A percentile compares a stretch with the other conserved stretches of the same genome.
Evolutionary conservation across 2,797 vertebrate species (phyloP).

Genomic region (Carduelis carduelis): DNA sequence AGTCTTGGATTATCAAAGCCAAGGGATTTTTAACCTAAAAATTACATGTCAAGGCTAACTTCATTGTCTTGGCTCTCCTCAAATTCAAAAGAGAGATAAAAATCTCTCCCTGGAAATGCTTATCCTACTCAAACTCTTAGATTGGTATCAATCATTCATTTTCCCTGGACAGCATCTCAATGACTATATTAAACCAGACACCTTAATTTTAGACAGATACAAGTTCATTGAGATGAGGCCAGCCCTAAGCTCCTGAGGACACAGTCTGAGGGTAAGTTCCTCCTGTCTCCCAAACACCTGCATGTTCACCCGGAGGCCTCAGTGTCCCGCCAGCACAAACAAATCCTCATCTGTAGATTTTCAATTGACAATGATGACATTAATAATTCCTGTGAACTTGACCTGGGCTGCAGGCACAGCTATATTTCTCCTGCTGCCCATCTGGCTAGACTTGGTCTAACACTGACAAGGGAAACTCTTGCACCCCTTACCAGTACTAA

Average conservation of each 20-base stretch:
- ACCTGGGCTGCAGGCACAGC: background rate
- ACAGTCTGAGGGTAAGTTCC: background rate
- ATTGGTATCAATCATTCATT: constrained; percentile 62
- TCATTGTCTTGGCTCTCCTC: constrained; percentile 42
- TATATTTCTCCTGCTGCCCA: background rate
- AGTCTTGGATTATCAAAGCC: constrained; percentile 26
- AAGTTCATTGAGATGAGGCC: constrained; percentile 1
- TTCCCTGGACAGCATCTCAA: constrained; percentile 35
- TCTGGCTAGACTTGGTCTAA: background rate
- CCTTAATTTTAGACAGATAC: constrained; percentile 37
- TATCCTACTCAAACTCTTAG: constrained; percentile 50
- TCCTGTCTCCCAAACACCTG: fast-evolving
- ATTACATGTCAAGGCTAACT: constrained; percentile 24
- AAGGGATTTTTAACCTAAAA: constrained; percentile 22
- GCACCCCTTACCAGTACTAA: background rate
- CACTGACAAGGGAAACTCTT: background rate
- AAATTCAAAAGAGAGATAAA: constrained; percentile 56
- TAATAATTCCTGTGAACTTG: background rate
- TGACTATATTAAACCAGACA: constrained; percentile 52
- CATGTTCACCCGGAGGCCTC: background rate
- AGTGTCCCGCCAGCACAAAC: background rate
- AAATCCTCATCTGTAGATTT: background rate
- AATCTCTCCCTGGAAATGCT: constrained; percentile 62
- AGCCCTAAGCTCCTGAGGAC: background rate
- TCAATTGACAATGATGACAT: background rate